Percentiles rank a stretch among this genome's conserved stretches.
These are phyloP conservation scores for Bryconaethiops microstoma DNA, from an alignment of 2,797 vertebrate species.

Conservation along the genomic window DNA sequence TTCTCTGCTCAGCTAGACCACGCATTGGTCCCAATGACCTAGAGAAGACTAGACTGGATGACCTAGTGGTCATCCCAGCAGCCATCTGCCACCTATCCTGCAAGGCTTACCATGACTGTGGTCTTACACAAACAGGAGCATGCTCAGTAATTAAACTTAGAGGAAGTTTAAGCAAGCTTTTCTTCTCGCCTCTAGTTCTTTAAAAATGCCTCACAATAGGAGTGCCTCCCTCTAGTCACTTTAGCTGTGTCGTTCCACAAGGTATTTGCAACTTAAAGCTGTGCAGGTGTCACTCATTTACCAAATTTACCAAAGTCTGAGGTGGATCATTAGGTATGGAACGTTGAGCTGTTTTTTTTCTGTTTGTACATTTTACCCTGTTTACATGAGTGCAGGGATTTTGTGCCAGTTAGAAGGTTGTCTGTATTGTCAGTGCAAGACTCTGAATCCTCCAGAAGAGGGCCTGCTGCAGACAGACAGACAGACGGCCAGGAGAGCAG, in stretches of 20 bases:
- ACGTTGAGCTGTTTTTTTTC: not conserved
- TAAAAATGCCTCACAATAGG: not conserved
- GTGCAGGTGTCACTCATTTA: not conserved
- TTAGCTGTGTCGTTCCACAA: not conserved
- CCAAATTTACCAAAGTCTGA: no score
- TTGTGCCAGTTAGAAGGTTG: not conserved
- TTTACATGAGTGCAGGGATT: not conserved
- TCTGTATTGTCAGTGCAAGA: conserved; percentile 35
- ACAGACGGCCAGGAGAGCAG: conserved; percentile 40
- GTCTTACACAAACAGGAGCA: conserved; percentile 73
- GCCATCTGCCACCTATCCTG: conserved; percentile 76
- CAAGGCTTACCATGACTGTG: conserved; percentile 72
- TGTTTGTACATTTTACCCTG: not conserved
- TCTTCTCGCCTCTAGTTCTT: conserved; percentile 51
- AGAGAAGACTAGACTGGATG: conserved; percentile 73
- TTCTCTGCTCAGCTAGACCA: conserved; percentile 65
- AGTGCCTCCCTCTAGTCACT: not conserved
- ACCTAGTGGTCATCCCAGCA: conserved; percentile 75
- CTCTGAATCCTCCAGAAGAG: conserved; percentile 62
- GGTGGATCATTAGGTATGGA: not conserved
- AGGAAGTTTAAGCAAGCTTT: conserved; percentile 67
- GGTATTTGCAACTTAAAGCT: not conserved
- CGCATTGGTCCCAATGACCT: conserved; percentile 69
- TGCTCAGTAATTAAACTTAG: conserved; percentile 74
- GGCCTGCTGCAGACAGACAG: conserved; percentile 53